These are phyloP conservation scores for Anthoscopus minutus DNA, from an alignment of 2,113 vertebrate species.

Conservation along the genomic window DNA sequence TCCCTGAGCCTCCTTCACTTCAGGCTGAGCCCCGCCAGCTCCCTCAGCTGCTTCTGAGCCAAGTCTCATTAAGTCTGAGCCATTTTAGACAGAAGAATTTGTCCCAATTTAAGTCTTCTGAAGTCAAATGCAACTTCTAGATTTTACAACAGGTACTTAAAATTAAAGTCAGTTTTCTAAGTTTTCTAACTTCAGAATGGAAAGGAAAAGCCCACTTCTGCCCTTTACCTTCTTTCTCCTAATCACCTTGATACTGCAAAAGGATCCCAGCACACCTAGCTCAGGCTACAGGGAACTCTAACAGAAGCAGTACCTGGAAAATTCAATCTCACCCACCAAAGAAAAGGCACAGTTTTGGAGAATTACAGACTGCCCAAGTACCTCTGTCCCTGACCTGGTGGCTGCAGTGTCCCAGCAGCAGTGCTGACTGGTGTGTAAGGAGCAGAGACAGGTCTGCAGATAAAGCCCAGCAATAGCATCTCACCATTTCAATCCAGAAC, in stretches of 20 bases:
- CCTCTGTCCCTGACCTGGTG: background rate
- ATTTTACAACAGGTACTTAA: background rate
- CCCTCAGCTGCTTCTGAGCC: background rate
- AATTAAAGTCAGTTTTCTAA: background rate
- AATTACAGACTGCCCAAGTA: background rate
- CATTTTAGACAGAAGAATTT: background rate
- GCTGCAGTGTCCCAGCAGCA: accelerated
- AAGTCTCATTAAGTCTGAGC: background rate
- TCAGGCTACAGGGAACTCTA: background rate
- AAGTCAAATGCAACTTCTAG: background rate
- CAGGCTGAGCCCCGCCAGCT: background rate
- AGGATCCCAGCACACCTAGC: background rate
- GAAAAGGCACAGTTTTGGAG: background rate
- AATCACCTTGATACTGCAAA: background rate
- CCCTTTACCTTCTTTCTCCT: background rate
- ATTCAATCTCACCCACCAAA: background rate
- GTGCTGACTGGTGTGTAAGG: background rate
- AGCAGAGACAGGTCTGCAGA: background rate
- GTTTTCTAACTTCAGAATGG: background rate
- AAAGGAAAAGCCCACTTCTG: background rate
- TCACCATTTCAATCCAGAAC: background rate
- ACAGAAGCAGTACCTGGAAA: background rate
- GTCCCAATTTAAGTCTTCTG: background rate
- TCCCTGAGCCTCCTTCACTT: background rate
- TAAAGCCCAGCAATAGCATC: background rate